Base-by-base conservation (phyloP, 2,113 vertebrate species). In the Podiceps cristatus region DNA sequence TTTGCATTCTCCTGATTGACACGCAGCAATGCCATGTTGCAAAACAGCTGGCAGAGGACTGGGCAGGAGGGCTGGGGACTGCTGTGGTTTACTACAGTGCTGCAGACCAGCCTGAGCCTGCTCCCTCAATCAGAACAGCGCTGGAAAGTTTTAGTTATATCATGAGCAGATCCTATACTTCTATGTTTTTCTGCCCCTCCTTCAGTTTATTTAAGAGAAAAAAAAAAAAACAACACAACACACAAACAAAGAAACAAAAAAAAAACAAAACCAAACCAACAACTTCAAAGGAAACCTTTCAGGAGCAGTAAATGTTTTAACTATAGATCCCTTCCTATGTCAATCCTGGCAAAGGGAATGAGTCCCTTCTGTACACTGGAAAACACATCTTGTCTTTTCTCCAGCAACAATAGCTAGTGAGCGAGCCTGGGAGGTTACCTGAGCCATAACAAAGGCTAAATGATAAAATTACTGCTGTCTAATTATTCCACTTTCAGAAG, bases 51-150 rank as follows among this genome's bases (percentile, higher is more conserved):
- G 56, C 68, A 56, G 45, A 44, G 25, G 29, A 11, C 15, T 10
- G 15, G 67, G 44, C 82, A 31, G 40, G 31, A 72, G 24, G 28
- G 35, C 64, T 62, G 47, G 77, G 40, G 47, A 25, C 20, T 29
- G 77, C 44, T n/a, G 7, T 18, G 19, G 24, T 29, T 90, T 44
- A 8, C 33, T 13, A 18, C 44, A n/a, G 19, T 8, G 20, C 58
- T 76, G 42, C 33, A 40, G 31, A 44, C 9, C 19, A 75, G 50
- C 37, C 58, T 29, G 44, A 49, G 17, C 27, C 67, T n/a, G 29
- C 29, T 64, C 29, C 27, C 7, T 69, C 3, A 0, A 0, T 49
- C 42, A 74, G 50, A 59, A 18, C 0, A 0, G 18, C 0, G 0
- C n/a, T 31, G 31, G 16, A 8, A 50, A 55, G 14, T 44, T 53